Evolutionary conservation across 1,140 invertebrate species (phyloP), one percentile per base, ranked within the genome.

Genomic region (Cotesia vestalis): DNA sequence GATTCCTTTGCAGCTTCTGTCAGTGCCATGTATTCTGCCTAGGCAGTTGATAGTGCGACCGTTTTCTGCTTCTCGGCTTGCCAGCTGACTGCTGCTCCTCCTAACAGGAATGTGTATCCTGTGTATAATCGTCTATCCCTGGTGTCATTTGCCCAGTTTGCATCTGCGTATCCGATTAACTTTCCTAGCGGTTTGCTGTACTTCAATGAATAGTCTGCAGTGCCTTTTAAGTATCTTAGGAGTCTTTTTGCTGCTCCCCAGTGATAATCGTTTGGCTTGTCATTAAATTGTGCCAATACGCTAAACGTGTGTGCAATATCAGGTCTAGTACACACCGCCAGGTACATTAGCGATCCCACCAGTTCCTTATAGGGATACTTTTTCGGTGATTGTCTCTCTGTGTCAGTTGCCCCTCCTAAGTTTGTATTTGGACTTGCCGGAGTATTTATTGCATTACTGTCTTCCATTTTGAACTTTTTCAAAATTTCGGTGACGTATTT

Each of bases 301-400:
- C 53, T 76, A 11, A 81, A 63, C 20, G 67, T 72, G 77, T 55
- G 63, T 69, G 66, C 76, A 20, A 82, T 61, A 61, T 81, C 80
- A 1, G 78, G 78, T 70, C 79, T 74, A 6, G 79, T 79, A 4
- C 74, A 75, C 17, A 77, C 40, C 60, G 72, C 74, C 12, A 75
- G 71, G 76, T 83, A 83, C 77, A 80, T 79, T 6, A 84, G 57
- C 14, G 75, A 72, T 57, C 77, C 77, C 46, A 81, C 75, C 4
- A 81, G 59, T 69, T 75, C 34, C 68, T 73, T 40, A 4, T 40
- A 40, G 9, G 38, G 71, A 68, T 75, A 80, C 53, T 61, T 27
- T 55, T 35, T 57, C 17, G 40, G 40, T 46, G 27, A 60, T 72
- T 27, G 17, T 3, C 36, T 11, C 34, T 34, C 27, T 59, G 9